Base-by-base conservation (phyloP, 2,113 vertebrate genomes). In the Cochlearius cochlearius region DNA sequence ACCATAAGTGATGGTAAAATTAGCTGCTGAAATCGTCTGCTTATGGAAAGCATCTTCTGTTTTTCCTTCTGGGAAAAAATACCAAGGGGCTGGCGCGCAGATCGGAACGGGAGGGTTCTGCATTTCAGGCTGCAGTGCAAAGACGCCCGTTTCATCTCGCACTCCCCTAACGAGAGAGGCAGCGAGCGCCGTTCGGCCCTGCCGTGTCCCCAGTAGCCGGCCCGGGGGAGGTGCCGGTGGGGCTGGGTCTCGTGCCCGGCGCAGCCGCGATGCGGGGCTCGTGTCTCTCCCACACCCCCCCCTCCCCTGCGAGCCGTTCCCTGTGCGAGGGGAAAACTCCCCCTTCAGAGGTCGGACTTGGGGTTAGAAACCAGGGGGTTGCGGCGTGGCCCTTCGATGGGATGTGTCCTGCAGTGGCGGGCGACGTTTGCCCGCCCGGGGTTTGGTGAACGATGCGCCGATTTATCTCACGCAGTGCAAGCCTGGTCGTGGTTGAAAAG, bases 21-120 rank as follows among this genome's bases (percentile, higher is more conserved):
- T 88, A 95, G 94, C 94, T 94, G 82, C 78, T 89, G 67, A 93
- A 74, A 66, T 75, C 18, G 66, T 86, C 94, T 84, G 91, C 94
- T 96, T 91, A 64, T 88, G 96, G 97, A 86, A 96, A 77, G 81
- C 88, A 91, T 96, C 67, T 86, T 86, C 71, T 91, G 91, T 62
- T 85, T 86, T 86, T 94, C 87, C 88, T 94, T 90, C 86, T 84
- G 94, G 81, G 91, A 75, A 84, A 90, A 94, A 92, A 78, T 80
- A 64, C 1, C 81, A 18, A 63, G 73, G 73, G 66, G 76, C 77
- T 38, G 58, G 56, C 1, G 3, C 16, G 66, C 1, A 21, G 60
- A 29, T 56, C 7, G 60, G 82, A 20, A 5, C 22, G 9, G 53
- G 53, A 56, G 78, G 8, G 19, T 39, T 38, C 79, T 72, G 82